These are phyloP conservation scores for Pogonocichla stellata DNA, from an alignment of 2,113 vertebrate genomes.

Conservation along the genomic window DNA sequence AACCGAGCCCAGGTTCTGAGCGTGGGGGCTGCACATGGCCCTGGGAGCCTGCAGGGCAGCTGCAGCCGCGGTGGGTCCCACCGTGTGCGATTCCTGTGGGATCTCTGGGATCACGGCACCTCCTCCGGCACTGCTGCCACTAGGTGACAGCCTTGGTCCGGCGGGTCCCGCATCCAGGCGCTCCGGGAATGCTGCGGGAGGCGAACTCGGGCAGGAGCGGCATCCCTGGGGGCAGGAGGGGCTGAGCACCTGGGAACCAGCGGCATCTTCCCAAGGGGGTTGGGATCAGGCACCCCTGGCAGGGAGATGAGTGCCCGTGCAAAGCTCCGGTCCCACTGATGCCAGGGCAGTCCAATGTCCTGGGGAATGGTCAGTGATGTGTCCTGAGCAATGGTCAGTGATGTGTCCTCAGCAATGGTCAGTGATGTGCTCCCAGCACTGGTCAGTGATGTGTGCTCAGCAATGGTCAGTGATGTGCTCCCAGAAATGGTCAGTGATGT, in stretches of 20 bases:
- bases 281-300: background rate
- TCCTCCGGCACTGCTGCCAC: background rate
- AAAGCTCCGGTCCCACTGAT: rapidly evolving
- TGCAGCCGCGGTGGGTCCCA: rapidly evolving
- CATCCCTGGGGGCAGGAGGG: background rate
- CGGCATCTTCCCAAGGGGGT: background rate
- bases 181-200: background rate
- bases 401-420: too few relatives aligned
- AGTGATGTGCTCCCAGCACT: too few relatives aligned
- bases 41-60: background rate
- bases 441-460: too few relatives aligned
- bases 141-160: constrained; percentile 20
- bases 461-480: too few relatives aligned
- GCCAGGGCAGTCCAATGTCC: background rate
- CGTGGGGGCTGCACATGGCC: background rate
- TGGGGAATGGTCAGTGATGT: background rate
- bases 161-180: background rate
- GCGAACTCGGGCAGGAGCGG: rapidly evolving
- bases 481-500: too few relatives aligned
- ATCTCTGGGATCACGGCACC: rapidly evolving
- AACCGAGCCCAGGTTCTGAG: rapidly evolving
- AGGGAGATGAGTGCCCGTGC: background rate
- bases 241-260: background rate
- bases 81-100: background rate
- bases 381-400: too few relatives aligned